Conservation (phyloP, 2,113 vertebrate species). For the Melanostigma gelatinosum region DNA sequence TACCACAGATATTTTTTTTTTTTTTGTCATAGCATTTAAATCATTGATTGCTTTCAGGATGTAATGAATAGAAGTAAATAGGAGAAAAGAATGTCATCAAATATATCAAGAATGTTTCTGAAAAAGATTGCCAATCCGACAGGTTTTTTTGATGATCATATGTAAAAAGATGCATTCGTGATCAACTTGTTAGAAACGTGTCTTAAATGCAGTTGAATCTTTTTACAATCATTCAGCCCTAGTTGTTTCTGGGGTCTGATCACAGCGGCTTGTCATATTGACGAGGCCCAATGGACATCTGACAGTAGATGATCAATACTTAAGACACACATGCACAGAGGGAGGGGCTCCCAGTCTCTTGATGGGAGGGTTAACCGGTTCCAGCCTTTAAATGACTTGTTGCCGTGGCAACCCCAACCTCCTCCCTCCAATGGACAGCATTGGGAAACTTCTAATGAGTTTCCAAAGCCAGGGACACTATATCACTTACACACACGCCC, state of each 20-base stretch:
- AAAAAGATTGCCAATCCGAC: too few species aligned
- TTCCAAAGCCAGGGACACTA: slow-evolving; percentile 67
- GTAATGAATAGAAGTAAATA: background rate
- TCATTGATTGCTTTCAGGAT: background rate
- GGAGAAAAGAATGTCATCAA: background rate
- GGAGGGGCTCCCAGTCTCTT: slow-evolving; percentile 51
- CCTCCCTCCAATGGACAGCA: slow-evolving; percentile 56
- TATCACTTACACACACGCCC: slow-evolving; percentile 50
- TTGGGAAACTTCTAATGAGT: slow-evolving; percentile 79
- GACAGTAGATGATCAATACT: slow-evolving; percentile 26
- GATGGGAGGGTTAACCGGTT: slow-evolving; percentile 64
- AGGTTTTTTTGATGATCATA: too few species aligned
- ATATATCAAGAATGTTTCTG: too few species aligned
- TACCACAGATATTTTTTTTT: background rate
- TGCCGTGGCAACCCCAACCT: slow-evolving; percentile 62
- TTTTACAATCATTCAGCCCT: background rate
- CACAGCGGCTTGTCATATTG: background rate
- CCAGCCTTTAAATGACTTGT: slow-evolving; percentile 58
- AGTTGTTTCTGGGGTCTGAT: background rate
- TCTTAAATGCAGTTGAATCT: background rate
- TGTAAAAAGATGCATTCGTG: background rate
- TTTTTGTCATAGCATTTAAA: too few species aligned
- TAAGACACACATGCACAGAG: slow-evolving; percentile 20
- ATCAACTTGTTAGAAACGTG: background rate
- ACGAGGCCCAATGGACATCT: background rate